Evolutionary conservation across 53 echinoderm and acorn worm species (phyloP), one percentile per base, ranked within the genome.

Genomic region (Holothuria leucospilota): DNA sequence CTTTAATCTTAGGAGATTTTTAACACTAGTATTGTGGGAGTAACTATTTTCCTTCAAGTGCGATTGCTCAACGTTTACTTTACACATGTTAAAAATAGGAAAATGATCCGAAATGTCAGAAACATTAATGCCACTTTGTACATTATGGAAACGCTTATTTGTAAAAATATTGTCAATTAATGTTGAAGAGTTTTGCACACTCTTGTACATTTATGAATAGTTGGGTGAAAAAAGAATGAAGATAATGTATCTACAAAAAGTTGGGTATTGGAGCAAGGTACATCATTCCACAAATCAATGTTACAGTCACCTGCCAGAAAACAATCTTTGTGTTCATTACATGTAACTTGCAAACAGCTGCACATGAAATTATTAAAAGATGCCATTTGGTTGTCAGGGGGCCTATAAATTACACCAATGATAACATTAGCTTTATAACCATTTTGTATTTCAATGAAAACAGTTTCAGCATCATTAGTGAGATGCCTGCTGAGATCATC

Each of bases 191-290:
- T 68, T 68, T 68, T 68, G 68, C 68, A 68, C 26, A 68, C 68
- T 28, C 68, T 68, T 68, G 68, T 68, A 68, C 23, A 68, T 68
- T 68, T 68, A 68, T 68, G 24, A 68, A 68, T 68, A 68, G 68
- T 68, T 68, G 68, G 68, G 13, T 68, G 68, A 68, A 68, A 68
- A 28, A 68, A 68, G n/a, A 68, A 68, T 68, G 68, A 68, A 68
- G 68, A 68, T 68, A 68, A 68, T 68, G 68, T 68, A 68, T 68
- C 68, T 68, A 68, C 68, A 68, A 68, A 68, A 68, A 68, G 68
- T 68, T 68, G 68, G 10, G 68, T 68, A 68, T 68, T 68, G 68
- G 2, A 68, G 26, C 68, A 68, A 68, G 68, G 68, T 68, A 68
- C 68, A 68, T 68, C 68, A 68, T 68, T 68, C 68, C 13, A 27